Evolutionary conservation across 2,888 invertebrate species (phyloP).

Genomic region (Stramonita haemastoma): DNA sequence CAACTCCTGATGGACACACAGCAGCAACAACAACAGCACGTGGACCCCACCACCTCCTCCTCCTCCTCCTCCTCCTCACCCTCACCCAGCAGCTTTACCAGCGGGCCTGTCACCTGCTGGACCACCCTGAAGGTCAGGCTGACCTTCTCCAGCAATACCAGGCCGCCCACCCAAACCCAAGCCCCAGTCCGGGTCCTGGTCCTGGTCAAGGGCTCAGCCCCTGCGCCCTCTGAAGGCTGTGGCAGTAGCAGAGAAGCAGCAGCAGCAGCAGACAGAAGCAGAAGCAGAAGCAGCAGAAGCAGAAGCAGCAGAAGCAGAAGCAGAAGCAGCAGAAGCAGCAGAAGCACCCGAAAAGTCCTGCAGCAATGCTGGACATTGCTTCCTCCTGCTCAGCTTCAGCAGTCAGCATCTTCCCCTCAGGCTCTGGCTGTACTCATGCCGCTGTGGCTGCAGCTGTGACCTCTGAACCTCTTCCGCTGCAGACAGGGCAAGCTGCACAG

Average conservation of each 20-base stretch:
- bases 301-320: not conserved
- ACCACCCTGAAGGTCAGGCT: not conserved
- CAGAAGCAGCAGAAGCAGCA: not conserved
- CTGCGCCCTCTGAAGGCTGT: too few relatives aligned
- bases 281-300: too few relatives aligned
- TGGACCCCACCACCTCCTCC: not conserved
- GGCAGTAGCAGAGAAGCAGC: too few relatives aligned
- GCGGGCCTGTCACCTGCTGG: not conserved
- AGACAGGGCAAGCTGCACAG: not conserved
- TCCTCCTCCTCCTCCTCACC: too few relatives aligned
- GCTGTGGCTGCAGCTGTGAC: not conserved
- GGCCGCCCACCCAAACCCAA: too few relatives aligned
- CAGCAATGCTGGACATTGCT: not conserved
- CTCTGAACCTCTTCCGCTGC: not conserved
- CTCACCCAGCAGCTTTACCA: conserved; percentile 8
- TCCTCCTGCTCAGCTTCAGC: not conserved
- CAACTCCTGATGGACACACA: conserved; percentile 5
- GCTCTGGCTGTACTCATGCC: not conserved
- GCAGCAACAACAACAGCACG: not conserved
- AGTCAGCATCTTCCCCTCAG: not conserved
- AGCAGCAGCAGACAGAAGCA: too few relatives aligned
- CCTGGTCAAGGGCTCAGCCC: too few relatives aligned
- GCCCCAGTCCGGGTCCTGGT: too few relatives aligned
- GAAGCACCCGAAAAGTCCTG: not conserved
- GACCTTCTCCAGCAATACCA: not conserved